Conservation (phyloP, 2,797 vertebrate genomes). For the Chaetodon trifasciatus region DNA sequence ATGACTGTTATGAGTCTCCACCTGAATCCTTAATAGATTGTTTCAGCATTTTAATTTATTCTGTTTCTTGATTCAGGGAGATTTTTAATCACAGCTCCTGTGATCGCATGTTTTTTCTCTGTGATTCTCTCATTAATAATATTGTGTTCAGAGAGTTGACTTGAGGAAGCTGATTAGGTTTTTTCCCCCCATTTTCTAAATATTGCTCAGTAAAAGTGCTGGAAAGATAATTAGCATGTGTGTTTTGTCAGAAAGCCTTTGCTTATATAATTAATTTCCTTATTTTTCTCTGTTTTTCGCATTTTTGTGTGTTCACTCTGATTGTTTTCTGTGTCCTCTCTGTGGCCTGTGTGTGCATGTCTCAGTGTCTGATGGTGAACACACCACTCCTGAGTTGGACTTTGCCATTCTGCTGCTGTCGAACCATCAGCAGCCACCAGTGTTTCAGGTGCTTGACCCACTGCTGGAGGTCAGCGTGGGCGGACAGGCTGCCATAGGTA, state of each 20-base stretch:
- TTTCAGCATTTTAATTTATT: background rate
- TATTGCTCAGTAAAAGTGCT: background rate
- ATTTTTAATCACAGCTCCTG: conserved; percentile 8
- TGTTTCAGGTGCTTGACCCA: conserved; percentile 91
- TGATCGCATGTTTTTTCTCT: background rate
- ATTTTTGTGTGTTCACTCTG: background rate
- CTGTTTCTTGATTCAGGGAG: background rate
- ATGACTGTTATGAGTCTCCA: background rate
- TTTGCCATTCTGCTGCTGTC: conserved; percentile 92
- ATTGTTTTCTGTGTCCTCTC: background rate
- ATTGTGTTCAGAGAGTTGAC: background rate
- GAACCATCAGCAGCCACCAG: conserved; percentile 86
- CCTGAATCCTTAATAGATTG: conserved; percentile 11
- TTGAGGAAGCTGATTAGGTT: background rate
- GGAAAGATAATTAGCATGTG: conserved; percentile 8
- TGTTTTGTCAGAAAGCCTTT: background rate
- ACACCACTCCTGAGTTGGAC: conserved; percentile 91
- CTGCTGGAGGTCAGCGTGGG: conserved; percentile 91
- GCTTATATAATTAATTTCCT: background rate
- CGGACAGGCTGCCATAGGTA: conserved; percentile 90
- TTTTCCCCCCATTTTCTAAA: background rate
- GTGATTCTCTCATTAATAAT: conserved; percentile 6
- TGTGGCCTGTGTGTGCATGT: background rate
- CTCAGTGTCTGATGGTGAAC: conserved; percentile 92
- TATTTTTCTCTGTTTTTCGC: background rate